Base-by-base conservation (phyloP, 1,140 invertebrate genomes). In the Drosophila suzukii region DNA sequence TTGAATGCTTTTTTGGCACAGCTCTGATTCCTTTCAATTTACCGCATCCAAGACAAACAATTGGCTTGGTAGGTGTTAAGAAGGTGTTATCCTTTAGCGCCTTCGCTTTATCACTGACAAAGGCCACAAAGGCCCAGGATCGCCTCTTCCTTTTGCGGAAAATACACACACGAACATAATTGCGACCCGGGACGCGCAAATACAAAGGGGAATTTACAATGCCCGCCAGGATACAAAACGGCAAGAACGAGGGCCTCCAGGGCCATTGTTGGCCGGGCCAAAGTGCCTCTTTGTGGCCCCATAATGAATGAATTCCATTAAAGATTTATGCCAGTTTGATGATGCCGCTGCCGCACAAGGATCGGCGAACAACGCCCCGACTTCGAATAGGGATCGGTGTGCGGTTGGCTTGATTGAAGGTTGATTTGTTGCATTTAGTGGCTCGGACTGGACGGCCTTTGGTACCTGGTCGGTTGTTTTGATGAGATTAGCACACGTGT, bases 241-340 rank as follows among this genome's bases (percentile, higher is more conserved):
- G 57, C 63, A 50, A 57, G 10, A 65, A 62, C 17, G 50, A 54
- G 56, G 51, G 51, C 63, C 63, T 67, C 38, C 51, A 53, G 78
- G 74, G 63, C 49, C 49, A 15, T 51, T 51, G 49, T 51, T 51
- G 49, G 49, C 60, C 55, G 58, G 75, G 71, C 75, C 63, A 74
- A 74, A 59, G 59, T 78, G 68, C 62, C 62, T 75, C 77, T 75
- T 75, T 78, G 80, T 53, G 73, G 76, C 78, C 78, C 65, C 85
- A 84, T 90, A 91, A 90, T 91, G 85, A 91, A 91, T 91, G 90
- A 91, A 91, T 89, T 89, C 84, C 86, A 90, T 91, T 88, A 81
- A 91, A 91, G 90, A 91, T 91, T 91, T 91, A 90, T 88, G 82
- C 75, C 80, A 91, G 90, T 91, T 91, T 91, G 90, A 91, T 91